Percentiles rank a stretch among this genome's conserved stretches.
These are phyloP conservation scores for Diarsia dahlii DNA, from an alignment of 2,888 invertebrate species.

Conservation along the genomic window DNA sequence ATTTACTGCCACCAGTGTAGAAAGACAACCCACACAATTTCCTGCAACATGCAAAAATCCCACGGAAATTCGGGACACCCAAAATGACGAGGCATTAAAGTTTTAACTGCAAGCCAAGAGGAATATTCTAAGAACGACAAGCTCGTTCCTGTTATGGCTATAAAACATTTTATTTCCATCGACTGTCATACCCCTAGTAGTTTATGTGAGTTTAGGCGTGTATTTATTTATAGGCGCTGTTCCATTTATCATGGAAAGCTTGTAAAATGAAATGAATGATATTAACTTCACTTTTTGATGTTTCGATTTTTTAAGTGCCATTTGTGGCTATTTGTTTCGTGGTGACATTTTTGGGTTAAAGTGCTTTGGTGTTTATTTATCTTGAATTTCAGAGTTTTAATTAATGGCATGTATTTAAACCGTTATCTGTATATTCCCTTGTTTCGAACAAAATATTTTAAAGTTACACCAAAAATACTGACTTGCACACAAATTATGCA, in stretches of 20 bases:
- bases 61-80: not conserved
- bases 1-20: not conserved
- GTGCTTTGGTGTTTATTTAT: not conserved
- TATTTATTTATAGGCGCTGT: constrained; percentile 60
- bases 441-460: too few relatives aligned
- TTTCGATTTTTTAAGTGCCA: constrained; percentile 36
- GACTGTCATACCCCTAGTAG: constrained; percentile 62
- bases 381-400: constrained; percentile 44
- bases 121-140: constrained; percentile 62
- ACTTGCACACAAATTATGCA: too few relatives aligned
- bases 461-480: too few relatives aligned
- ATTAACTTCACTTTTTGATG: constrained; percentile 36
- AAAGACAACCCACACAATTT: not conserved
- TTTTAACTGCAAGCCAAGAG: constrained; percentile 49
- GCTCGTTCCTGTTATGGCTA: constrained; percentile 60
- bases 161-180: constrained; percentile 69
- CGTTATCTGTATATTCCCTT: too few relatives aligned
- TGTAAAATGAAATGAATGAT: constrained; percentile 61
- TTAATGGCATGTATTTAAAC: too few relatives aligned
- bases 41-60: constrained; percentile 28
- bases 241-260: constrained; percentile 64
- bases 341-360: constrained; percentile 18
- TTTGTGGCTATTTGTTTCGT: constrained; percentile 26
- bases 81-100: constrained; percentile 43
- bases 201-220: constrained; percentile 65